Conservation (phyloP, 2,113 vertebrate species). For the Engraulis encrasicolus region DNA sequence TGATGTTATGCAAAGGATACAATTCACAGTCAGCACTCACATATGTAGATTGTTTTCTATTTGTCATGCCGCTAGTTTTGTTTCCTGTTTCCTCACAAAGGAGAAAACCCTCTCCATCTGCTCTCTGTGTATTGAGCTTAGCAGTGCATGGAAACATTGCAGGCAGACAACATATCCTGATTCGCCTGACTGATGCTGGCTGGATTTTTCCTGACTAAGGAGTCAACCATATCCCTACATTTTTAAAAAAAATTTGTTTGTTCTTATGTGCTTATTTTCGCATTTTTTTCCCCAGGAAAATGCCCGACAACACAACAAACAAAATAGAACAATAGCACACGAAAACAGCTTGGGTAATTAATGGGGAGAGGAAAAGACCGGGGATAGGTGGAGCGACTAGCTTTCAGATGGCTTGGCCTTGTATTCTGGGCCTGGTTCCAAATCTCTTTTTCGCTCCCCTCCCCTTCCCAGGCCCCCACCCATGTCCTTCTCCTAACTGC, state of each 20-base stretch:
- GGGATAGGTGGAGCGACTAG: neutral
- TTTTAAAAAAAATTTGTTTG: too few species aligned
- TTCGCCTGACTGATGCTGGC: neutral
- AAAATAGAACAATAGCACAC: too few species aligned
- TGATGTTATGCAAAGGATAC: neutral
- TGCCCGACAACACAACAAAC: neutral
- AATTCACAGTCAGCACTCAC: neutral
- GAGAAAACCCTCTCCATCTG: neutral
- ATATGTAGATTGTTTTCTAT: constrained; percentile 4
- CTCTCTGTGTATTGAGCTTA: neutral
- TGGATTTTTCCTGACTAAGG: neutral
- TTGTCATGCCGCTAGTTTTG: neutral
- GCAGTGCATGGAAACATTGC: neutral
- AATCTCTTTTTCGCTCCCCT: neutral
- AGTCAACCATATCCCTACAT: neutral
- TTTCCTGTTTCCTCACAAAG: neutral
- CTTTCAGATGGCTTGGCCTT: neutral
- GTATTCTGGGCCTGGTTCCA: neutral
- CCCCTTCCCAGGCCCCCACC: neutral
- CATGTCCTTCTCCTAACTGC: neutral
- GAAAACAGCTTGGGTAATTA: neutral
- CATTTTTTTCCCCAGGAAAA: neutral
- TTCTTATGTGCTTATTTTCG: too few species aligned
- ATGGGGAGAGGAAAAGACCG: neutral
- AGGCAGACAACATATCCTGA: neutral